Percentiles rank a stretch among this genome's conserved stretches.
Evolutionary conservation across 2,113 vertebrate species (phyloP).

Genomic region (Heterochromis multidens): DNA sequence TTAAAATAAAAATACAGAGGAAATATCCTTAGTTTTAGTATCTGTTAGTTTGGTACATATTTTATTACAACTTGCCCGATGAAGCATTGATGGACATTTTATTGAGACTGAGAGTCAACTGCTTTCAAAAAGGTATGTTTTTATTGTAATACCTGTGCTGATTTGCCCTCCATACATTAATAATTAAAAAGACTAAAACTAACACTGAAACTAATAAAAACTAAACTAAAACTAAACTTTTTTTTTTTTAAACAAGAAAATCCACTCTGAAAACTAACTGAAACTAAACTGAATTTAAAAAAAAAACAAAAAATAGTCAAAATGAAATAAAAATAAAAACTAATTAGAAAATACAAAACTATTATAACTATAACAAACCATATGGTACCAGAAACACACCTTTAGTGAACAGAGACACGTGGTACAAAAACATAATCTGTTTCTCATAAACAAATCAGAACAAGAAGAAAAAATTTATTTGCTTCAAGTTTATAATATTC

Average conservation of each 20-base stretch:
- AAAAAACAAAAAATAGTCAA: background rate
- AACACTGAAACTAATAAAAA: rapidly evolving
- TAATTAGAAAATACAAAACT: background rate
- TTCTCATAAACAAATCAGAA: background rate
- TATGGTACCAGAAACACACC: background rate
- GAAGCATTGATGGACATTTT: background rate
- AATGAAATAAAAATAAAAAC: background rate
- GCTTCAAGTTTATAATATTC: background rate
- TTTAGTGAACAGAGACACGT: background rate
- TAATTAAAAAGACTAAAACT: background rate
- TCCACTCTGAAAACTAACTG: background rate
- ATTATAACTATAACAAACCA: background rate
- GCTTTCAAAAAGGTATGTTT: background rate
- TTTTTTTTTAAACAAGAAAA: background rate
- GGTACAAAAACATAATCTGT: background rate
- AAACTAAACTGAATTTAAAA: background rate
- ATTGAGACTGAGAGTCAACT: background rate
- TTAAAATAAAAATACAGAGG: background rate
- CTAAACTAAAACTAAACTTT: background rate
- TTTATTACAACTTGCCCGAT: background rate
- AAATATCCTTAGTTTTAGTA: background rate
- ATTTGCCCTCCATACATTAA: background rate
- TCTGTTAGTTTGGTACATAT: background rate
- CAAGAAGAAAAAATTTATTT: background rate
- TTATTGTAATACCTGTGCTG: background rate